phyloP scores from a whole-genome alignment of 2,888 invertebrate genomes.

The Ophion costatus region DNA sequence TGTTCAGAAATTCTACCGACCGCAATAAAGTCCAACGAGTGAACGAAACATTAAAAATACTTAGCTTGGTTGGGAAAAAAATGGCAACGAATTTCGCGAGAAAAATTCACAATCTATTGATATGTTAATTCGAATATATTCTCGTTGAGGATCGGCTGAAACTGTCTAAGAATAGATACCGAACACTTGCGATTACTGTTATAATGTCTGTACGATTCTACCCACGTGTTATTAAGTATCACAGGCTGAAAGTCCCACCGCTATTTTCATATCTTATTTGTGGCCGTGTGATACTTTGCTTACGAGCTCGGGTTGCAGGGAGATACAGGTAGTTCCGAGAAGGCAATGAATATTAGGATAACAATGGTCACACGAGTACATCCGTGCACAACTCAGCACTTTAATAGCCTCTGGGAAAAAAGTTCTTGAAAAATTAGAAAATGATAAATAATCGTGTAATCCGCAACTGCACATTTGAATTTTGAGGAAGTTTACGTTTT shows the following conservation, averaged over 20 bases:
- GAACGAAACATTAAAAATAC: no score
- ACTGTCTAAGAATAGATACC: constrained; percentile 6
- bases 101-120: no score
- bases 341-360: constrained; percentile 56
- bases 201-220: constrained; percentile 13
- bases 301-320: constrained; percentile 40
- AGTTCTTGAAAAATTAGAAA: neutral
- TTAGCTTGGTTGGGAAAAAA: no score
- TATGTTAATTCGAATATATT: constrained; percentile 4
- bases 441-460: neutral
- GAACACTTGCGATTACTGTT: constrained; percentile 18
- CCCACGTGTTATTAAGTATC: constrained; percentile 39
- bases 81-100: no score
- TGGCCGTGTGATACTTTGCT: constrained; percentile 28
- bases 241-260: constrained; percentile 1
- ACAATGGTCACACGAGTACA: constrained; percentile 48
- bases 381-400: constrained; percentile 31
- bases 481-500: no score
- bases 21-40: no score
- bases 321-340: constrained; percentile 44
- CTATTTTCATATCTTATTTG: constrained; percentile 42
- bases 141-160: neutral
- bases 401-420: neutral
- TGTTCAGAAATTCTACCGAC: no score
- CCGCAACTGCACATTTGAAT: no score